Conservation (phyloP, 2,888 invertebrate genomes). For the Perdita meconis region DNA sequence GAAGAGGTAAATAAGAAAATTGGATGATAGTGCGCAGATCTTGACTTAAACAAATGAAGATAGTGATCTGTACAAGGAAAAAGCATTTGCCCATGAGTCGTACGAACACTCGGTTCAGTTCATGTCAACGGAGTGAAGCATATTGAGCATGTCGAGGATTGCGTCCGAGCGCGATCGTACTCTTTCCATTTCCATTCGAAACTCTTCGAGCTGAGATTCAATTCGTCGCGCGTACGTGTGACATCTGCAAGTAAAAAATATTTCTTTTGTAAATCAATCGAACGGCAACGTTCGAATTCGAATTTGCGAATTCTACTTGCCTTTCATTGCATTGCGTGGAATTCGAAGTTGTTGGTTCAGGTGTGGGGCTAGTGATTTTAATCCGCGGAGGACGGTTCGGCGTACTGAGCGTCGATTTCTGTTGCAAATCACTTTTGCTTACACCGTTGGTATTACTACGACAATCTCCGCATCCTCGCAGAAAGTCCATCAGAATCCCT, state of each 20-base stretch:
- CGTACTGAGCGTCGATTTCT: constrained; percentile 40
- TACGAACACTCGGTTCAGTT: constrained; percentile 57
- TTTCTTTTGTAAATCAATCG: too few species aligned
- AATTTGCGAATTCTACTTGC: constrained; percentile 50
- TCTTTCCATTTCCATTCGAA: constrained; percentile 77
- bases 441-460: constrained; percentile 60
- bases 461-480: constrained; percentile 80
- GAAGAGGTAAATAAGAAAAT: constrained; percentile 47
- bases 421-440: constrained; percentile 35
- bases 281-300: too few species aligned
- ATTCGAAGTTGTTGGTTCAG: constrained; percentile 56
- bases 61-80: constrained; percentile 67
- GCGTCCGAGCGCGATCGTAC: constrained; percentile 77
- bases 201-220: constrained; percentile 76
- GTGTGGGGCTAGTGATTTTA: constrained; percentile 46
- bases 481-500: constrained; percentile 77
- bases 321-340: constrained; percentile 53
- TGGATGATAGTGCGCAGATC: constrained; percentile 39
- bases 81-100: constrained; percentile 42
- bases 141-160: constrained; percentile 76
- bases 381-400: constrained; percentile 45
- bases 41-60: constrained; percentile 50
- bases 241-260: constrained; percentile 63
- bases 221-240: constrained; percentile 68
- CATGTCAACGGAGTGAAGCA: constrained; percentile 67